These are phyloP conservation scores for Phalacrocorax carbo DNA, from an alignment of 2,113 vertebrate species.

Conservation along the genomic window DNA sequence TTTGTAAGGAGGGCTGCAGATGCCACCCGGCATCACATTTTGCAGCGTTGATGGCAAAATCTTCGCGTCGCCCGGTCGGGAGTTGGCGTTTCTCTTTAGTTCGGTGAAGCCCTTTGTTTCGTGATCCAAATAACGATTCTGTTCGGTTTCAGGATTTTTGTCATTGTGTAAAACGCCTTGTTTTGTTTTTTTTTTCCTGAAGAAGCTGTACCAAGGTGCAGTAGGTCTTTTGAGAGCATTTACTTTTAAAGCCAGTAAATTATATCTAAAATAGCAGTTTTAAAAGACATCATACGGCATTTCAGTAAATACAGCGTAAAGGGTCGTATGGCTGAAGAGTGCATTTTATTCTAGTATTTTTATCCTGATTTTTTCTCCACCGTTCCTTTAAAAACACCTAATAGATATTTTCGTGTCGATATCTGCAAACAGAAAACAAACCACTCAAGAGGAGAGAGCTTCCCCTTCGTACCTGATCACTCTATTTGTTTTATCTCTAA, in stretches of 20 bases:
- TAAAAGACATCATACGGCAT: rapidly evolving
- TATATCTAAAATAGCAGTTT: background rate
- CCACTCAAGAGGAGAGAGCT: background rate
- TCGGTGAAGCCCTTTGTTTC: background rate
- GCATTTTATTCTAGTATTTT: background rate
- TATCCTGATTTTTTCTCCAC: background rate
- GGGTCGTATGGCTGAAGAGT: background rate
- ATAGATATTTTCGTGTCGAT: background rate
- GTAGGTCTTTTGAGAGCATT: background rate
- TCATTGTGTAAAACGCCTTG: rapidly evolving
- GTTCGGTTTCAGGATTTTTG: background rate
- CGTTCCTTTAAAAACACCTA: background rate
- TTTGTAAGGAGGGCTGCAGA: background rate
- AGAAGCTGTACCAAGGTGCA: background rate
- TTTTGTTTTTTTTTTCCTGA: background rate
- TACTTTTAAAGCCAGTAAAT: background rate
- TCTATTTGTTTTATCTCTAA: background rate
- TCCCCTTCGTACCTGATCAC: background rate
- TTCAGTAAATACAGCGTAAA: too few species aligned
- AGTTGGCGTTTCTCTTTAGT: background rate
- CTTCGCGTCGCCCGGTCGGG: background rate
- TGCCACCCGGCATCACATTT: background rate
- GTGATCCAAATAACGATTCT: background rate
- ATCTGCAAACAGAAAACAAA: background rate
- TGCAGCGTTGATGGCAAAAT: background rate